phyloP scores from a whole-genome alignment of 2,888 invertebrate genomes.

The Chaetoderma sp. region DNA sequence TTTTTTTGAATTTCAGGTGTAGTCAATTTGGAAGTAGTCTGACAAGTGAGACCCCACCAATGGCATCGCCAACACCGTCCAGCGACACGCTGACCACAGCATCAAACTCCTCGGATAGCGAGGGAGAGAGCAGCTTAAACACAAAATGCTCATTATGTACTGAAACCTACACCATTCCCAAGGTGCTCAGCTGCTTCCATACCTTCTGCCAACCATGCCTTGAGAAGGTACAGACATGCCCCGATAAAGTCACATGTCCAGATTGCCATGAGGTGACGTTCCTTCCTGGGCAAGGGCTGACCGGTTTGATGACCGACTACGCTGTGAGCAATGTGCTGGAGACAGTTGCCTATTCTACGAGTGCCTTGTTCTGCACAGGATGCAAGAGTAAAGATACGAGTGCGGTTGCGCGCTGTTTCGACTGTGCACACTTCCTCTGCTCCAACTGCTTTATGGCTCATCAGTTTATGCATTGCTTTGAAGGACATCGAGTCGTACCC shows the following conservation, averaged over 20 bases:
- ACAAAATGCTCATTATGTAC: slow-evolving; percentile 79
- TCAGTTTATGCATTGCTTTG: slow-evolving; percentile 99
- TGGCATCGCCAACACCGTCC: slow-evolving; percentile 66
- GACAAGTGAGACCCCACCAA: too few relatives aligned
- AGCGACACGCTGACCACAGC: slow-evolving; percentile 60
- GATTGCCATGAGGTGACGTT: slow-evolving; percentile 72
- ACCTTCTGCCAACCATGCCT: slow-evolving; percentile 86
- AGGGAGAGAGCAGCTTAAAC: slow-evolving; percentile 53
- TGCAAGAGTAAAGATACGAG: slow-evolving; percentile 95
- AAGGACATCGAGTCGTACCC: slow-evolving; percentile 89
- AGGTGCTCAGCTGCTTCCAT: slow-evolving; percentile 73
- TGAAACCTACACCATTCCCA: slow-evolving; percentile 75
- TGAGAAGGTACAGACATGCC: slow-evolving; percentile 74
- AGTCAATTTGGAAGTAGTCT: too few relatives aligned
- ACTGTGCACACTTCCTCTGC: slow-evolving; percentile 96
- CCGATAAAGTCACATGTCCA: slow-evolving; percentile 83
- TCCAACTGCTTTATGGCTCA: slow-evolving; percentile 98
- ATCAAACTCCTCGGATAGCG: slow-evolving; percentile 62
- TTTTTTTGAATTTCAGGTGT: too few relatives aligned
- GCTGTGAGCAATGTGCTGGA: slow-evolving; percentile 72
- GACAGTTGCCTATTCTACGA: slow-evolving; percentile 67
- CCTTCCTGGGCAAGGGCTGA: slow-evolving; percentile 73
- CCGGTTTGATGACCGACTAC: slow-evolving; percentile 79
- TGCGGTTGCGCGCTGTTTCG: slow-evolving; percentile 95
- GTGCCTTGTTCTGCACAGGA: slow-evolving; percentile 82